Base-by-base conservation (phyloP, 1,140 invertebrate genomes). In the Brachionus angularis region DNA sequence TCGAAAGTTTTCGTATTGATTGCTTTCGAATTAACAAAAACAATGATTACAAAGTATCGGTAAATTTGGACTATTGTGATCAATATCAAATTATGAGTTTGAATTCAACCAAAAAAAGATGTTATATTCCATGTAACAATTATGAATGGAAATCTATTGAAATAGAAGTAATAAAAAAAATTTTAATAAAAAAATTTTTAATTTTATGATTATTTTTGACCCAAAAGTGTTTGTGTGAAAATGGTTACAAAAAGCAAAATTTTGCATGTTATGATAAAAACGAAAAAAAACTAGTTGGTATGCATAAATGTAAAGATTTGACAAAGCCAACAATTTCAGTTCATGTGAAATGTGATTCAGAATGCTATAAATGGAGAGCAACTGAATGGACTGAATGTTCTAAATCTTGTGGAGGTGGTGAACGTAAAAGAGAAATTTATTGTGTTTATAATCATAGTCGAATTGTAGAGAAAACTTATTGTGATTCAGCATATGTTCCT, bases 371-470 rank as follows among this genome's bases (percentile, higher is more conserved):
- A 21, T 67, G 62, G 62, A 29, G 42, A 21, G 31, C 31, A 14
- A 47, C 62, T 16, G 62, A 67, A 34, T 67, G 62, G 62, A 47
- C 33, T 47, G 62, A 67, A 12, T 67, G 62, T 34, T 67, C 62
- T 5, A 50, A 47, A 47, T 47, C 42, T 16, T 67, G 62, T 29
- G 62, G 62, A 5, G 47, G 29, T 46, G 62, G 62, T 50, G 62
- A 47, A 46, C 21, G 18, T 27, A 33, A 21, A 67, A 18, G 62
- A 23, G 34, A 67, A 34, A 7, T 67, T 18, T 67, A 47, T 31
- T 67, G 62, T 50, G 42, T 50, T 1, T 50, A 27, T 29, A 50
- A 67, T 25, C 46, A 47, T 39, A 39, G 33, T 14, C 53, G 39
- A 12, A 58, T 58, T 29, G 33, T 29, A 1, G 14, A 33, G 5